These are phyloP conservation scores for Agelas oroides DNA, from an alignment of 37 sponge, comb jelly and placozoan genomes.

Conservation along the genomic window DNA sequence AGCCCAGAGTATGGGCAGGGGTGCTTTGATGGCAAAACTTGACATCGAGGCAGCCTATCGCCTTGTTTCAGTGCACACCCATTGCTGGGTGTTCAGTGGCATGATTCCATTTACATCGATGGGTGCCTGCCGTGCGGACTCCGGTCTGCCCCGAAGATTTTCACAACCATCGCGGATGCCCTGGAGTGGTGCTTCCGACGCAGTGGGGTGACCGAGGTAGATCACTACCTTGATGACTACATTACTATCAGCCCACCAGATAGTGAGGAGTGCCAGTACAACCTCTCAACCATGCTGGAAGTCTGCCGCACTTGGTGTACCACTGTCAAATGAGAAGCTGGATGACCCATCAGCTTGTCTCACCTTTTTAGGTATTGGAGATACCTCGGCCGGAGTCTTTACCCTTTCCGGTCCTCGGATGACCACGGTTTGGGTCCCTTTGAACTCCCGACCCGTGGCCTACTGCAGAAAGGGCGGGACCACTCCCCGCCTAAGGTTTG, in stretches of 20 bases:
- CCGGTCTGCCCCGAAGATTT: constrained; percentile 31
- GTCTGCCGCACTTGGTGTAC: constrained; percentile 6
- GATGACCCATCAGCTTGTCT: constrained; percentile 11
- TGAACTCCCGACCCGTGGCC: too few relatives aligned
- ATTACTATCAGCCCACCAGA: constrained; percentile 7
- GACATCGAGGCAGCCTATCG: constrained; percentile 28
- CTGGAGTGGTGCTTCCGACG: constrained; percentile 9
- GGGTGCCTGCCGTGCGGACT: constrained; percentile 32
- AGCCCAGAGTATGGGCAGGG: background rate
- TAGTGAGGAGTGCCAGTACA: background rate
- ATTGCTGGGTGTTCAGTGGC: constrained; percentile 2
- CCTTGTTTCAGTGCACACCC: constrained; percentile 11
- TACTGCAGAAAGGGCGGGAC: too few relatives aligned
- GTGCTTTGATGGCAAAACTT: constrained; percentile 16
- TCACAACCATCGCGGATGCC: constrained; percentile 35
- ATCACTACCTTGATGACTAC: constrained; percentile 34
- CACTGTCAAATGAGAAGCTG: constrained; percentile 12
- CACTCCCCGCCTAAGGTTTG: too few relatives aligned
- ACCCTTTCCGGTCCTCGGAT: too few relatives aligned
- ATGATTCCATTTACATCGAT: background rate
- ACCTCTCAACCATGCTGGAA: background rate
- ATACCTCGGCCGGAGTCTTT: background rate
- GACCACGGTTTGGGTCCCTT: too few relatives aligned
- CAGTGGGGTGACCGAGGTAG: background rate
- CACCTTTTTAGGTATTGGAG: constrained; percentile 11